Evolutionary conservation across 2,888 invertebrate species (phyloP).

Genomic region (Microplitis deprimator): DNA sequence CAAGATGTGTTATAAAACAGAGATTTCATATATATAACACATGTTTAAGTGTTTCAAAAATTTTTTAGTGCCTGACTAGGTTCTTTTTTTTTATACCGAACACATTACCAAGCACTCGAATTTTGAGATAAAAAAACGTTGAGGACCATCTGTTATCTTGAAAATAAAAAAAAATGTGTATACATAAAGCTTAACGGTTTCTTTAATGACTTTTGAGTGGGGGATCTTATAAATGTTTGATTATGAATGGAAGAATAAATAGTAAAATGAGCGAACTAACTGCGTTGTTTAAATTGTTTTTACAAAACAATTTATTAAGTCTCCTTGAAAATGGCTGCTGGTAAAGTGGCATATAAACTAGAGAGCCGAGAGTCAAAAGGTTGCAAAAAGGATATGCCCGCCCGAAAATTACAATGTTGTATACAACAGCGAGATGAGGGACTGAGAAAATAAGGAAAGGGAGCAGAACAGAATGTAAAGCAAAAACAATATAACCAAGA

Average conservation of each 20-base stretch:
- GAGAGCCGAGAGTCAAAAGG: background rate
- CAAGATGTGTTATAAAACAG: background rate
- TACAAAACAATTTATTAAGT: background rate
- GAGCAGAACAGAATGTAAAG: background rate
- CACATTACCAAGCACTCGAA: background rate
- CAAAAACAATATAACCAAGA: background rate
- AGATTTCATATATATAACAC: background rate
- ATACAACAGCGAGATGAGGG: background rate
- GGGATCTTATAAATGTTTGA: background rate
- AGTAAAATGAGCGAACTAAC: background rate
- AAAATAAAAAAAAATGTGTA: background rate
- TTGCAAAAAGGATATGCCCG: background rate
- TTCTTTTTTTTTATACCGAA: background rate
- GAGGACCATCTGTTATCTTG: background rate
- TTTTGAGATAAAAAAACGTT: background rate
- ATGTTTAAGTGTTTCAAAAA: background rate
- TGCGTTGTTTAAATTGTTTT: background rate
- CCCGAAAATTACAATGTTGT: slow-evolving; percentile 1
- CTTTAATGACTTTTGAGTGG: background rate
- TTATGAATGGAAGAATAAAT: background rate
- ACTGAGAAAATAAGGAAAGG: background rate
- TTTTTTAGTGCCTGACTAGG: background rate
- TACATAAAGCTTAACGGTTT: background rate
- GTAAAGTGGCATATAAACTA: background rate
- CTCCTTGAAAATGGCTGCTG: background rate